These are phyloP conservation scores for Bellardia pandia DNA, from an alignment of 2,888 invertebrate species.

Conservation along the genomic window DNA sequence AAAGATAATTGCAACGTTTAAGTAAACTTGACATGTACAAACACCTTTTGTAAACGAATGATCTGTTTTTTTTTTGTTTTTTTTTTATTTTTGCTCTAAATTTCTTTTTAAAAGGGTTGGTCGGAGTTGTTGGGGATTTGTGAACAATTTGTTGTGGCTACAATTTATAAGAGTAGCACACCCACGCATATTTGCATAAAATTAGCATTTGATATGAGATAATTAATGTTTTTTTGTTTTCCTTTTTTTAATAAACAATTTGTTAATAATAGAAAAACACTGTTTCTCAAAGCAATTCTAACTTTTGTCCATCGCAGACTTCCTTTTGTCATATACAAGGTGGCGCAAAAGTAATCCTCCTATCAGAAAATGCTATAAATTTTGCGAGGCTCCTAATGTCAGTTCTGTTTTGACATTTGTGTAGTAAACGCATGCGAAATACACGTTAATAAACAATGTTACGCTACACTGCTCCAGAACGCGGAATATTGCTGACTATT, in stretches of 20 bases:
- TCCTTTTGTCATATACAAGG: too few relatives aligned
- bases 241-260: background rate
- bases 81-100: background rate
- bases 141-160: slow-evolving; percentile 12
- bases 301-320: too few relatives aligned
- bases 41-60: slow-evolving; percentile 12
- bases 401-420: too few relatives aligned
- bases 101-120: slow-evolving; percentile 37
- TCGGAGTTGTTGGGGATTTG: background rate
- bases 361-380: too few relatives aligned
- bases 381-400: too few relatives aligned
- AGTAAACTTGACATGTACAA: slow-evolving; percentile 45
- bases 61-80: background rate
- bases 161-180: slow-evolving; percentile 41
- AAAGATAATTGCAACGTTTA: slow-evolving; percentile 42
- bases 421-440: too few relatives aligned
- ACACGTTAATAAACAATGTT: too few relatives aligned
- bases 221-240: background rate
- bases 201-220: slow-evolving; percentile 41
- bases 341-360: too few relatives aligned
- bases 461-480: too few relatives aligned
- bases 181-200: slow-evolving; percentile 68
- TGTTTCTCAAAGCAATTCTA: background rate
- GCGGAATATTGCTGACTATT: too few relatives aligned
- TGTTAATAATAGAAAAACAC: background rate